Evolutionary conservation across 2,888 invertebrate genomes (phyloP).

Genomic region (Diabrotica balteata): DNA sequence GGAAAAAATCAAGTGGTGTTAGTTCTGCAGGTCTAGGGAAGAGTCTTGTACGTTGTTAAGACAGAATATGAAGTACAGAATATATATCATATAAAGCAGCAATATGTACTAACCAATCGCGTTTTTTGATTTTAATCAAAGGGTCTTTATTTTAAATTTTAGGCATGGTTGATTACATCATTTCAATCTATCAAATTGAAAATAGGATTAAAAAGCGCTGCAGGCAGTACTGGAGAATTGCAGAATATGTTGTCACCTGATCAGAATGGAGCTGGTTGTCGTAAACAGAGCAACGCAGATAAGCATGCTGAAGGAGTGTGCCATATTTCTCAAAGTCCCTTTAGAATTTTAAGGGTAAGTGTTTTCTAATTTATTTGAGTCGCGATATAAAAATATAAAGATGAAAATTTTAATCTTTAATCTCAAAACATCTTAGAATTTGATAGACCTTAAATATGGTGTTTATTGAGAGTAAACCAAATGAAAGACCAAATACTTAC

Average conservation of each 20-base stretch:
- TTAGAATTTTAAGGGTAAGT: conserved; percentile 74
- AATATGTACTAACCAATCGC: no score
- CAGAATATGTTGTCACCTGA: conserved; percentile 65
- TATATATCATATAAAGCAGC: no score
- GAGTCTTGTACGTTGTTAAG: no score
- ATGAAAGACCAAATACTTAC: no score
- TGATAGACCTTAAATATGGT: no score
- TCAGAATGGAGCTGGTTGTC: conserved; percentile 41
- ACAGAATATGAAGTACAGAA: no score
- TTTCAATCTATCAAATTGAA: conserved; percentile 37
- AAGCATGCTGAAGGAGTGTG: conserved; percentile 63
- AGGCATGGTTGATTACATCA: conserved; percentile 60
- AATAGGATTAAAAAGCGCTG: conserved; percentile 47
- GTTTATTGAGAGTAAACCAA: no score
- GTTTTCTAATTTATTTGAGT: neutral
- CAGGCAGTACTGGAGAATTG: conserved; percentile 62
- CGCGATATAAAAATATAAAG: neutral
- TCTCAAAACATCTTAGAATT: no score
- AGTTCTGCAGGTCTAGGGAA: no score
- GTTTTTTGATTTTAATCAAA: no score
- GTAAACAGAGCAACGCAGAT: conserved; percentile 37
- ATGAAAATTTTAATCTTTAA: neutral
- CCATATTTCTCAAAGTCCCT: conserved; percentile 77
- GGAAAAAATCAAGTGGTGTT: no score
- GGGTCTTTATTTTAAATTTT: conserved; percentile 15